Evolutionary conservation across 2,113 vertebrate genomes (phyloP), one percentile per base, ranked within the genome.

Genomic region (Riparia riparia): DNA sequence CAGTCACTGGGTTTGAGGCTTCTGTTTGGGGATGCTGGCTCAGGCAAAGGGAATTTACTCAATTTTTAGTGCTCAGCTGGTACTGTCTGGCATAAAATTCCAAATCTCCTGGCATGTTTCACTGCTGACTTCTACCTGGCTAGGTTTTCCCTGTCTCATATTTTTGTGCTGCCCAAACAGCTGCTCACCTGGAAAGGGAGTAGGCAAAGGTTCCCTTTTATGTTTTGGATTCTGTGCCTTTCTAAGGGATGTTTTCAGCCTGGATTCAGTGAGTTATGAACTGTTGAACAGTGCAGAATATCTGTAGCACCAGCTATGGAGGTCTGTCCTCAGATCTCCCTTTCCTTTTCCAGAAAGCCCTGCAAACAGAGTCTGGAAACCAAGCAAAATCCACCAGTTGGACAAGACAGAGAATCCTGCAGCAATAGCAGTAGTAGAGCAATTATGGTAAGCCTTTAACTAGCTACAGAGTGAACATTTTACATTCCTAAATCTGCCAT

Each of bases 381-480:
- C 51, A 84, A 82, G 41, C 28, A 86, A 70, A 57, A 78, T 85
- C 61, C 60, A 71, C 57, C 37, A 74, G 69, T 69, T 1, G 0
- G 90, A 70, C 6, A 18, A 85, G 90, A 81, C 68, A 73, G 82
- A 68, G 91, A 83, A 86, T 89, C 91, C 64, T 94, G 89, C 47
- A 95, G 94, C 74, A 93, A 93, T 53, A 89, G 79, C 76, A 95
- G 92, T 89, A 86, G 76, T 81, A 89, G 39, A 86, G 90, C 71
- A 96, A 96, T 96, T 96, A 96, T 72, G 57, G 45, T 95, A 96
- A 97, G 94, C 95, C 76, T 94, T 96, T 95, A 96, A 96, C 95
- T 95, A 94, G 79, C 88, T 94, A 70, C 68, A 57, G 86, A 96
- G 54, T 53, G 88, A 96, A 83, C 92, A 79, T 90, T 90, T 96